These are phyloP conservation scores for Parnassius orleans DNA, from an alignment of 2,888 invertebrate species.

Conservation along the genomic window DNA sequence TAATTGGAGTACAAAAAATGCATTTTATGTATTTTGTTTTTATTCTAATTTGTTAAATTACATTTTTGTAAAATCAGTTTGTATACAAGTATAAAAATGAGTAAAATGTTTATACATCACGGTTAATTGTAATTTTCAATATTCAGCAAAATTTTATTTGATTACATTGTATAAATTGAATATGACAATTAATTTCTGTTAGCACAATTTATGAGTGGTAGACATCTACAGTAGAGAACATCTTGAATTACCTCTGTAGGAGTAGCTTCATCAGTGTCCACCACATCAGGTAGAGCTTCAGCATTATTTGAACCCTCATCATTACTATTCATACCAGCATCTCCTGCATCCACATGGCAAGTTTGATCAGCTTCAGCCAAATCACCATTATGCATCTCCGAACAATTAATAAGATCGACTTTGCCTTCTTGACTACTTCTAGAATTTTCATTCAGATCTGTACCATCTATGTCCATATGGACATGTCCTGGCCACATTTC, in stretches of 20 bases:
- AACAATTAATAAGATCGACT: conserved; percentile 69
- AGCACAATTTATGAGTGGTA: conserved; percentile 66
- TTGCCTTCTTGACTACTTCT: conserved; percentile 67
- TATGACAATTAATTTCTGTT: conserved; percentile 43
- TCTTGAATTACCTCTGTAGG: conserved; percentile 78
- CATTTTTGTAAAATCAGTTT: conserved; percentile 10
- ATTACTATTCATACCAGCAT: conserved; percentile 37
- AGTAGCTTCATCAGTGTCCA: conserved; percentile 74
- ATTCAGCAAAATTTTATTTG: background rate
- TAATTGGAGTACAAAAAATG: conserved; percentile 12
- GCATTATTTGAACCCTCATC: conserved; percentile 49
- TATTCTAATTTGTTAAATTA: conserved; percentile 20
- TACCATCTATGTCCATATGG: conserved; percentile 58
- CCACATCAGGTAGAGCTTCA: conserved; percentile 69
- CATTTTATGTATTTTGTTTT: conserved; percentile 16
- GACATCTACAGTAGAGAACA: conserved; percentile 72
- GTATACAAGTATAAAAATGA: conserved; percentile 18
- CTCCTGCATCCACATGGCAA: conserved; percentile 65
- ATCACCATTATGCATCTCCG: conserved; percentile 85
- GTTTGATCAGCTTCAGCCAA: conserved; percentile 91
- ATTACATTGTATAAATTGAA: conserved; percentile 7
- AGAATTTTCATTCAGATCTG: conserved; percentile 53
- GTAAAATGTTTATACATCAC: conserved; percentile 10
- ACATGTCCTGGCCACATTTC: conserved; percentile 68
- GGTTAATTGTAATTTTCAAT: conserved; percentile 1